Percentiles rank a stretch among this genome's conserved stretches.
Conservation (phyloP, 2,113 vertebrate genomes). For the Capreolus pygargus region DNA sequence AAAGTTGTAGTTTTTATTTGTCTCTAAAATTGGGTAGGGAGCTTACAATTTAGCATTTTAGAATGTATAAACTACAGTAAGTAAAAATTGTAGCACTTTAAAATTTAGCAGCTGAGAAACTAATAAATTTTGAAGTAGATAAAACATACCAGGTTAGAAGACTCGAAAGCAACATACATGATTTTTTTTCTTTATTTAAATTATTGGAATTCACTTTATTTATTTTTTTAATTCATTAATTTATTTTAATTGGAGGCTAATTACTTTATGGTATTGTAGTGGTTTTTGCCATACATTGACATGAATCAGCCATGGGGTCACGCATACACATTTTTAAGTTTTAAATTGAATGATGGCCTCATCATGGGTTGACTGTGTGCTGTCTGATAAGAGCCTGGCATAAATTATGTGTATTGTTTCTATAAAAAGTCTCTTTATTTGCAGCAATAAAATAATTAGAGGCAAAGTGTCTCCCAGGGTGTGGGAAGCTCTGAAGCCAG, state of each 20-base stretch:
- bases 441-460: conserved; percentile 59
- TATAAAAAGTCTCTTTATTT: conserved; percentile 52
- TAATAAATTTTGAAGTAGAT: not conserved
- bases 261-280: not conserved
- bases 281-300: not conserved
- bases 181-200: not conserved
- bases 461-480: conserved; percentile 18
- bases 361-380: not conserved
- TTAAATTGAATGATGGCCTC: conserved; percentile 1
- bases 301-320: not conserved
- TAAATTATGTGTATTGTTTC: conserved; percentile 5
- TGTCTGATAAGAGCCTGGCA: conserved; percentile 42
- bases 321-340: not conserved
- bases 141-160: not conserved
- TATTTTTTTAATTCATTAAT: not conserved
- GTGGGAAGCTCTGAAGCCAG: not conserved
- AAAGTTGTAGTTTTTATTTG: not conserved
- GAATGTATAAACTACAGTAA: not conserved
- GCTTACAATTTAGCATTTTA: not conserved
- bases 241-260: not conserved
- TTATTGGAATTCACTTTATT: not conserved
- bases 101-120: not conserved
- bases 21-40: not conserved
- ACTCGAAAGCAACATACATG: not conserved
- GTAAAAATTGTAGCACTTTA: not conserved